A percentile compares a stretch with the other conserved stretches of the same genome.
Evolutionary conservation across 2,113 vertebrate genomes (phyloP).

Genomic region (Chauna torquata): DNA sequence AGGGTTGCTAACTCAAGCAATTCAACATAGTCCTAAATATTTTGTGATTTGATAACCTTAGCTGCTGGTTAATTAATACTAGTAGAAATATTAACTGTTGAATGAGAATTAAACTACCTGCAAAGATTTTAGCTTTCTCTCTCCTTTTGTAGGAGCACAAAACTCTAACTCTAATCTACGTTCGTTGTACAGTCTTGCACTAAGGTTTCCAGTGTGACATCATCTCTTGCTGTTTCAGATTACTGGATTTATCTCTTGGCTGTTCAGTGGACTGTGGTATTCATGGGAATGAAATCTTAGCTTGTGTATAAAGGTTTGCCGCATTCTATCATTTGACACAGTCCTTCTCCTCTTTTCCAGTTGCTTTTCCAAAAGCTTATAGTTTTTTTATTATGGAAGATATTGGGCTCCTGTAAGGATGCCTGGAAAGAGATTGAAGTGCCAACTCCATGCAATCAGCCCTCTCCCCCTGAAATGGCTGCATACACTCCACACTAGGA

Average conservation of each 20-base stretch:
- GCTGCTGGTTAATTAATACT: neutral
- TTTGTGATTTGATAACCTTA: neutral
- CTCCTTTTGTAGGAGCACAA: neutral
- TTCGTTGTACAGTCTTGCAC: neutral
- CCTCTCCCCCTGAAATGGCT: neutral
- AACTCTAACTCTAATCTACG: neutral
- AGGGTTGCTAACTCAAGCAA: neutral
- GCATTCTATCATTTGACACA: neutral
- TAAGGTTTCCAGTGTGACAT: neutral
- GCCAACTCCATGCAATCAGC: accelerated
- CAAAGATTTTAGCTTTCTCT: neutral
- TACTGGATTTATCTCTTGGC: neutral
- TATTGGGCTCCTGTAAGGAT: neutral
- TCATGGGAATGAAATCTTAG: neutral
- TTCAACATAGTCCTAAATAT: neutral
- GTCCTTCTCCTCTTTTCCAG: neutral
- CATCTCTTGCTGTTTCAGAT: neutral
- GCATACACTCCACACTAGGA: neutral
- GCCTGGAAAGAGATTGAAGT: neutral
- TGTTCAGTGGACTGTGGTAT: neutral
- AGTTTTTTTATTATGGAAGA: neutral
- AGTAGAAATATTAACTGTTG: neutral
- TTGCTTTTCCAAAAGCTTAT: neutral
- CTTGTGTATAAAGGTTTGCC: neutral
- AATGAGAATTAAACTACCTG: neutral